phyloP scores from a whole-genome alignment of 53 echinoderm and acorn worm genomes.

The Mesocentrotus franciscanus region DNA sequence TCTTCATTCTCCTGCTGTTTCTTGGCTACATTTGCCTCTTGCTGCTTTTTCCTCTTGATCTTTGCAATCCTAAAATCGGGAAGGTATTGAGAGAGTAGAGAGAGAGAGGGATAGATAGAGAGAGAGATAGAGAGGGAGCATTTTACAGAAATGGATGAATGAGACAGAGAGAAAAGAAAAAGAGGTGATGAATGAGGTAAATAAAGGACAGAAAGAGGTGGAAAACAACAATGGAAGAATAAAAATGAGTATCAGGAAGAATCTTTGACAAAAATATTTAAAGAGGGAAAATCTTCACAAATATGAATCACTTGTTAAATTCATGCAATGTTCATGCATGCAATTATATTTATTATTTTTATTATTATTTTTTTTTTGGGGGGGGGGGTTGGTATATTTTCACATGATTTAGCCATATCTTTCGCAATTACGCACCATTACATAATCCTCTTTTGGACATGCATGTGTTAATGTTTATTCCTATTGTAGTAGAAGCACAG shows the following conservation, averaged over 20 bases:
- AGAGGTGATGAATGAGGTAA: neutral
- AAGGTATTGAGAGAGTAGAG: neutral
- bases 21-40: conserved; percentile 77
- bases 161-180: neutral
- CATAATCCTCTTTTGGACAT: too few relatives aligned
- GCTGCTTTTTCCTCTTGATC: conserved; percentile 83
- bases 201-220: neutral
- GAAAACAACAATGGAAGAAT: neutral
- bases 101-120: neutral
- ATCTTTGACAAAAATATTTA: too few relatives aligned
- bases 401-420: too few relatives aligned
- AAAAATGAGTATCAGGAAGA: neutral
- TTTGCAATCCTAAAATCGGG: conserved; percentile 72
- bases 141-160: neutral
- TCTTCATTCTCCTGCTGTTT: conserved; percentile 82
- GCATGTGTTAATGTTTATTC: too few relatives aligned
- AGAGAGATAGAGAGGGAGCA: neutral
- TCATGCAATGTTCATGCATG: too few relatives aligned
- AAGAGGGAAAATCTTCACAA: too few relatives aligned
- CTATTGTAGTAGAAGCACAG: too few relatives aligned
- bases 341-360: too few relatives aligned
- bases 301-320: too few relatives aligned
- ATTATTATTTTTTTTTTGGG: too few relatives aligned
- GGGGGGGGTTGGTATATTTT: too few relatives aligned
- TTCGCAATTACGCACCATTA: too few relatives aligned